Evolutionary conservation across 2,797 vertebrate species (phyloP).

Genomic region (Cuniculus paca): DNA sequence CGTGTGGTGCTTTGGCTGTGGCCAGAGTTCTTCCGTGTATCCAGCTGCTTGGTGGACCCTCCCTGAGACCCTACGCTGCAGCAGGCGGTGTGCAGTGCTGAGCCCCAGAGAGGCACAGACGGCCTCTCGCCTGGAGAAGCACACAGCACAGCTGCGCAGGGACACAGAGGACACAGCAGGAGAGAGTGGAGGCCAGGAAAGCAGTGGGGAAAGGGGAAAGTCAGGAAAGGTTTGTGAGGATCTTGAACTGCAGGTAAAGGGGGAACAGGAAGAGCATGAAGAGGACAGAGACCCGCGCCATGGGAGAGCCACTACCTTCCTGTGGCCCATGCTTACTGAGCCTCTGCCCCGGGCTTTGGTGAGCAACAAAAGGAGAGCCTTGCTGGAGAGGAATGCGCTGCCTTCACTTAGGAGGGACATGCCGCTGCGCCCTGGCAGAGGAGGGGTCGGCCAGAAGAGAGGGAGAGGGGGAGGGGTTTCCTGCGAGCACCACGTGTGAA

Average conservation of each 20-base stretch:
- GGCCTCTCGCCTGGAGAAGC: not conserved
- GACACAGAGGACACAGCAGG: not conserved
- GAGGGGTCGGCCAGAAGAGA: not conserved
- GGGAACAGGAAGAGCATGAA: not conserved
- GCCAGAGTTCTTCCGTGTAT: not conserved
- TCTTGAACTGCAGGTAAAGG: not conserved
- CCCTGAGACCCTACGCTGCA: not conserved
- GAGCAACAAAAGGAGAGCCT: not conserved
- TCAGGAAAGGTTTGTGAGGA: not conserved
- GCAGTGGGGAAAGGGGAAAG: not conserved
- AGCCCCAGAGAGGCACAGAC: not conserved
- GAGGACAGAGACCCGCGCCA: not conserved
- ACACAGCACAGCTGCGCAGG: not conserved
- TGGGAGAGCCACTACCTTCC: not conserved
- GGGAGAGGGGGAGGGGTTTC: not conserved
- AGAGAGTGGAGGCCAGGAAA: not conserved
- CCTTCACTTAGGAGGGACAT: rapidly evolving
- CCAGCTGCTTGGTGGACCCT: not conserved
- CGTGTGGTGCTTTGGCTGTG: not conserved
- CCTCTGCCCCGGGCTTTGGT: not conserved
- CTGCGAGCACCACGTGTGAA: not conserved
- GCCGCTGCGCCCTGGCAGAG: not conserved
- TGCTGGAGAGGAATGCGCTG: too few species aligned
- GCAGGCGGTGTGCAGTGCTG: not conserved
- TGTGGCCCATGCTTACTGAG: not conserved